These are phyloP conservation scores for Montipora capricornis DNA, from an alignment of 64 coral and sea anemone species.

Conservation along the genomic window DNA sequence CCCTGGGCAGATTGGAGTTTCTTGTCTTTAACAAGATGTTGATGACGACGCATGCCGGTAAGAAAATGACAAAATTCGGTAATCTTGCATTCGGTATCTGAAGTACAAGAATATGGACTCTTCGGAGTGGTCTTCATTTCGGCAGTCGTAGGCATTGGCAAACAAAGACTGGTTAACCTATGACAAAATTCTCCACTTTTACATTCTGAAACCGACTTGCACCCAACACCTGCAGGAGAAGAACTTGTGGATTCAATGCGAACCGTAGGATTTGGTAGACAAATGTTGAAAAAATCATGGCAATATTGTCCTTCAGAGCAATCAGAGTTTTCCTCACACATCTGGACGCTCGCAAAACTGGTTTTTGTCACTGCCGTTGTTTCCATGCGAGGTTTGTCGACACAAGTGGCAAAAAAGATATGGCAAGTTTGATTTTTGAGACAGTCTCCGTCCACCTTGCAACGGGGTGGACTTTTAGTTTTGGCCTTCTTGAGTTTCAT, in stretches of 20 bases:
- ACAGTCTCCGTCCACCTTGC: constrained; percentile 1
- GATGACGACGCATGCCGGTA: background rate
- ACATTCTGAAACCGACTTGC: constrained; percentile 16
- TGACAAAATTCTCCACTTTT: constrained; percentile 38
- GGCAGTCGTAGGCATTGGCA: constrained; percentile 4
- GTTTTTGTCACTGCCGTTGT: background rate
- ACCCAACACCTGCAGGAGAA: background rate
- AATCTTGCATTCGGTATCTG: constrained; percentile 34
- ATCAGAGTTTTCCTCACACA: constrained; percentile 1
- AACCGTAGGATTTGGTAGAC: constrained; percentile 19
- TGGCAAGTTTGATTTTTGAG: constrained; percentile 32
- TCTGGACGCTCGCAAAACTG: background rate
- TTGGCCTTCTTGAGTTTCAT: background rate
- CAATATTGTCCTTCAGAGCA: constrained; percentile 35
- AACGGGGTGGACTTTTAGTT: background rate
- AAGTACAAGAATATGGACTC: constrained; percentile 10
- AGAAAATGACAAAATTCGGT: constrained; percentile 53
- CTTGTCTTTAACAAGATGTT: background rate
- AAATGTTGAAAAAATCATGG: constrained; percentile 40
- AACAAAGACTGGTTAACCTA: constrained; percentile 20
- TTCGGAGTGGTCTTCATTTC: background rate
- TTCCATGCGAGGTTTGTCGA: background rate
- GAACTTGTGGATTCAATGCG: constrained; percentile 16
- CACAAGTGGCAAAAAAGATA: constrained; percentile 23
- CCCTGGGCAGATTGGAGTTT: background rate